Evolutionary conservation across 2,797 vertebrate genomes (phyloP), one percentile per base, ranked within the genome.

Genomic region (Sebastes reedi): DNA sequence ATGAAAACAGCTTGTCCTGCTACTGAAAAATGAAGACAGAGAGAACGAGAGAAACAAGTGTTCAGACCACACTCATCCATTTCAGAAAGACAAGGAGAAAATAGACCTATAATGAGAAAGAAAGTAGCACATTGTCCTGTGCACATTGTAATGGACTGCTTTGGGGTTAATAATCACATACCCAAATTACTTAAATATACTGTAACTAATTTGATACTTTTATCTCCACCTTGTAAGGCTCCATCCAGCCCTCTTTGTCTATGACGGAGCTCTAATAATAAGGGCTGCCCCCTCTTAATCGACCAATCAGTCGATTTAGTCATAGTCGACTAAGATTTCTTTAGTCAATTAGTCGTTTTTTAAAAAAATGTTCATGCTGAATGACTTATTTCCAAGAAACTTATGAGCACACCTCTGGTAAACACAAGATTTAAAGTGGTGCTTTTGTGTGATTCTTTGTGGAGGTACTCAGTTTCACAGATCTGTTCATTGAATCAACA

Each of bases 151-250:
- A 30, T 52, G 20, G 42, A 30, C 6, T 67, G 82, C 36, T 74
- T 34, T 58, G 18, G 50, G 25, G 54, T 34, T 14, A 72, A 75
- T 56, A 50, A 82, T 71, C 32, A 68, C 10, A 73, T 46, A 75
- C 34, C 29, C 8, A 80, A 75, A 83, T 86, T n/a, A 83, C 39
- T 77, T 62, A 29, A 60, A 67, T 67, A 61, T 54, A 50, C 12
- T 24, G 55, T 55, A 16, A 72, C 20, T 14, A 22, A 75, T 80
- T 14, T 22, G 1, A 59, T 25, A 30, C 25, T 27, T 42, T 59
- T 29, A 50, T 68, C 25, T 65, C 18, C 42, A 36, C 4, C 6
- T 39, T 46, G 5, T 52, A 32, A 30, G n/a, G 0, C 62, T 29
- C 8, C 9, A 24, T 66, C 5, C 14, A 58, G 39, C 4, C 46